Percentiles rank a stretch among this genome's conserved stretches.
Evolutionary conservation across 2,888 invertebrate species (phyloP).

Genomic region (Diadromus collaris): DNA sequence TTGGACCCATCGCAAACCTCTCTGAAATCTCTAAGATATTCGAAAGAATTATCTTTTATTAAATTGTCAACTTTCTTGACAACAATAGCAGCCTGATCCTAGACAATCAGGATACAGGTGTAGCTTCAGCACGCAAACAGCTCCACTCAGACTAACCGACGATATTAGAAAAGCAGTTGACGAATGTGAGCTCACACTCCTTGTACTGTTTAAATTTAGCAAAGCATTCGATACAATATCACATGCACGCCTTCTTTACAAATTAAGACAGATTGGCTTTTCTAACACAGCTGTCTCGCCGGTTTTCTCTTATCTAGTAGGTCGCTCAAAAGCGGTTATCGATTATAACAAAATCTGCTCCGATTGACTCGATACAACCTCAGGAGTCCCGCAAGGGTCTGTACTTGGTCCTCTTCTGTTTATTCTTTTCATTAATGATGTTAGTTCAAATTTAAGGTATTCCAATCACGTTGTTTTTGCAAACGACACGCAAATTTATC

Average conservation of each 20-base stretch:
- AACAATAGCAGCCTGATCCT: conserved; percentile 17
- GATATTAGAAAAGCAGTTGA: conserved; percentile 32
- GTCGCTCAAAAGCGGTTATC: too few relatives aligned
- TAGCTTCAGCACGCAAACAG: conserved; percentile 19
- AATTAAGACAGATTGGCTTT: not conserved
- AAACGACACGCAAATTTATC: too few relatives aligned
- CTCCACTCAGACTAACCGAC: conserved; percentile 11
- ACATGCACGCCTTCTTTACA: not conserved
- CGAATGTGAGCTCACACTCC: conserved; percentile 20
- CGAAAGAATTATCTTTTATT: conserved; percentile 15
- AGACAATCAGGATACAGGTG: conserved; percentile 14
- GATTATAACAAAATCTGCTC: too few relatives aligned
- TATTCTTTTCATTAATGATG: too few relatives aligned
- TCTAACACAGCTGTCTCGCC: not conserved
- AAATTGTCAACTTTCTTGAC: not conserved
- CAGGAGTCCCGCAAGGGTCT: too few relatives aligned
- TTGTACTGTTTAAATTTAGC: conserved; percentile 36
- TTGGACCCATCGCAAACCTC: not conserved
- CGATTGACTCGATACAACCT: too few relatives aligned
- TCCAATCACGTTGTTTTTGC: too few relatives aligned
- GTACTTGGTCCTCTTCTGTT: too few relatives aligned
- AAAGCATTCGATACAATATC: too few relatives aligned
- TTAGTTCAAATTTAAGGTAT: too few relatives aligned
- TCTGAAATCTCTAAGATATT: conserved; percentile 37
- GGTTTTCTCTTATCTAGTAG: not conserved